These are phyloP conservation scores for Odontesthes bonariensis DNA, from an alignment of 2,113 vertebrate species.

Conservation along the genomic window DNA sequence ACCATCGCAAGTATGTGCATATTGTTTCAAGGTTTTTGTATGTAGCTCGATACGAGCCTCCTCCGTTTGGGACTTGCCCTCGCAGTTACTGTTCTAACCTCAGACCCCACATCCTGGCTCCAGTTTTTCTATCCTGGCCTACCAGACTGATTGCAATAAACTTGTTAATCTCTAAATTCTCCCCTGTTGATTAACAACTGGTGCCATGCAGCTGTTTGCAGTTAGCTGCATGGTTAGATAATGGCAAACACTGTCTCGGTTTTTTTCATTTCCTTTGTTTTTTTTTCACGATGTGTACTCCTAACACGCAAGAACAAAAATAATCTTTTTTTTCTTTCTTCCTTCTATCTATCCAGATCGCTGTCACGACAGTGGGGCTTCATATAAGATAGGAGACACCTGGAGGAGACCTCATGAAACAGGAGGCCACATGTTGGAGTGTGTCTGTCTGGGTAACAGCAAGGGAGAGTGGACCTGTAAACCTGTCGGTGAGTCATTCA, in stretches of 20 bases:
- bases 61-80: not conserved
- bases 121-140: slow-evolving; percentile 5
- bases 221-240: slow-evolving; percentile 53
- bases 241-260: slow-evolving; percentile 31
- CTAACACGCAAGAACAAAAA: not conserved
- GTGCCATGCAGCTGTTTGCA: slow-evolving; percentile 48
- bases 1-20: slow-evolving; percentile 80
- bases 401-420: slow-evolving; percentile 96
- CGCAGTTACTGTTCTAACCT: slow-evolving; percentile 3
- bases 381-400: slow-evolving; percentile 96
- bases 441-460: slow-evolving; percentile 95
- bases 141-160: slow-evolving; percentile 44
- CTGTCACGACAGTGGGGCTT: slow-evolving; percentile 95
- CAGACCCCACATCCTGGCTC: slow-evolving; percentile 42
- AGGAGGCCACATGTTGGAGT: slow-evolving; percentile 95
- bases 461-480: slow-evolving; percentile 99
- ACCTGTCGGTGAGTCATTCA: slow-evolving; percentile 87
- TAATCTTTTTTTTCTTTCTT: not conserved
- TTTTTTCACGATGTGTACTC: not conserved
- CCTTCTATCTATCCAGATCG: slow-evolving; percentile 83
- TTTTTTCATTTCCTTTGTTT: slow-evolving; percentile 2
- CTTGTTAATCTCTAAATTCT: slow-evolving; percentile 38
- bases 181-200: slow-evolving; percentile 42
- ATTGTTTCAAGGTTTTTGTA: not conserved
- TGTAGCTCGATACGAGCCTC: not conserved